A percentile compares a stretch with the other conserved stretches of the same genome.
Conservation (phyloP, 2,113 vertebrate species). For the Oceanites oceanicus region DNA sequence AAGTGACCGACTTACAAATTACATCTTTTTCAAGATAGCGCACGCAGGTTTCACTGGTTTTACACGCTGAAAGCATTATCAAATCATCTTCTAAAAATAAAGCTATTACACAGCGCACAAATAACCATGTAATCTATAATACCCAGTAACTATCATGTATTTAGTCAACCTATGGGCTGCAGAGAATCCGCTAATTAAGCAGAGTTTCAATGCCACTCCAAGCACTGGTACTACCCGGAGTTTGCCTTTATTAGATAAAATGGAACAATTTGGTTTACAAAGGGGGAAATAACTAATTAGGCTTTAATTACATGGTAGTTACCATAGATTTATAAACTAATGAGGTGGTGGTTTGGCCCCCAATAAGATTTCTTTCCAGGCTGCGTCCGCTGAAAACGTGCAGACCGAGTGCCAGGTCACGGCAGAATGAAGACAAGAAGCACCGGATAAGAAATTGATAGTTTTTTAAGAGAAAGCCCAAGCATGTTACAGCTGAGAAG, state of each 20-base stretch:
- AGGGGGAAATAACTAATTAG: conserved; percentile 12
- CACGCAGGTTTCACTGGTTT: background rate
- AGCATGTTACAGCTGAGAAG: rapidly evolving
- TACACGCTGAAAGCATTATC: background rate
- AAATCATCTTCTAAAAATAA: background rate
- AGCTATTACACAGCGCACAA: background rate
- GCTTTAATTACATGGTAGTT: conserved; percentile 23
- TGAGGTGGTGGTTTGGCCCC: background rate
- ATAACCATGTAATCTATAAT: background rate
- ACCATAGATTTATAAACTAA: conserved; percentile 14
- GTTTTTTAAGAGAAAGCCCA: background rate
- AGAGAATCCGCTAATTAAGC: background rate
- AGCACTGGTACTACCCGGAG: background rate
- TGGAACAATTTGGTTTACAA: background rate
- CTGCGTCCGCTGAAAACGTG: rapidly evolving
- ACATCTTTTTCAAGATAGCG: background rate
- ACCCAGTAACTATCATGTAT: background rate
- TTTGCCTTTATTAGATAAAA: background rate
- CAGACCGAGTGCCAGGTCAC: background rate
- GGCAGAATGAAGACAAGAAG: background rate
- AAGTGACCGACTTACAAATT: background rate
- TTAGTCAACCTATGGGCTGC: background rate
- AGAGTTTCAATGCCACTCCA: background rate
- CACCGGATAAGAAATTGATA: rapidly evolving
- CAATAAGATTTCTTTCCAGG: background rate